Evolutionary conservation across 2,113 vertebrate species (phyloP).

Genomic region (Silurus meridionalis): DNA sequence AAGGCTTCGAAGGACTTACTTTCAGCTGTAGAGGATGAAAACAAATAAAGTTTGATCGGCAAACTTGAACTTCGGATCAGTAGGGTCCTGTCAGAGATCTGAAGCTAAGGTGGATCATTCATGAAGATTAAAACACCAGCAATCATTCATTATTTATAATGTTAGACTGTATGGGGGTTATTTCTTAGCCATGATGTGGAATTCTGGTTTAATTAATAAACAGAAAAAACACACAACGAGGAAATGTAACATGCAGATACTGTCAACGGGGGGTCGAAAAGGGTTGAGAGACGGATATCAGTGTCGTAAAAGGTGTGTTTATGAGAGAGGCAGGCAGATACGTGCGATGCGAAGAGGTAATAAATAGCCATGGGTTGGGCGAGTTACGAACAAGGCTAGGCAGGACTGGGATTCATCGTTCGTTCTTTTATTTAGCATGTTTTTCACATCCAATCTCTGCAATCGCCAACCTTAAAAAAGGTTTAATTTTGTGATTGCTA

Average conservation of each 20-base stretch:
- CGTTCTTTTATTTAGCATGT: no score
- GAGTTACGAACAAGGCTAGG: no score
- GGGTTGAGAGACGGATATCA: no score
- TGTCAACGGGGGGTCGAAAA: no score
- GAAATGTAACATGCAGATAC: background rate
- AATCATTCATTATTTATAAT: background rate
- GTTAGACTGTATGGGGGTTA: background rate
- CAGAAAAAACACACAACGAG: background rate
- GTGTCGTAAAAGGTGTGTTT: no score
- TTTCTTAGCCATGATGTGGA: background rate
- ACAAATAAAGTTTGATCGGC: background rate
- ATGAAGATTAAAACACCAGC: background rate
- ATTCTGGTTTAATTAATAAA: background rate
- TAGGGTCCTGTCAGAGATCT: background rate
- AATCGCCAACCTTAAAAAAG: no score
- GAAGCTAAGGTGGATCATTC: background rate
- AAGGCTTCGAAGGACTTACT: conserved; percentile 39
- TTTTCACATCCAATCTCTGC: no score
- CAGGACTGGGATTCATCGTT: no score
- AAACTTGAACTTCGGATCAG: background rate
- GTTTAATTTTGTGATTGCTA: no score
- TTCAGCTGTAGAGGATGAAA: conserved; percentile 24
- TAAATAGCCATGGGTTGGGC: no score
- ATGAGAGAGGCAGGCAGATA: no score
- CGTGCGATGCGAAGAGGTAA: no score